Evolutionary conservation across 2,113 vertebrate species (phyloP).

Genomic region (Rousettus leschenaultii): DNA sequence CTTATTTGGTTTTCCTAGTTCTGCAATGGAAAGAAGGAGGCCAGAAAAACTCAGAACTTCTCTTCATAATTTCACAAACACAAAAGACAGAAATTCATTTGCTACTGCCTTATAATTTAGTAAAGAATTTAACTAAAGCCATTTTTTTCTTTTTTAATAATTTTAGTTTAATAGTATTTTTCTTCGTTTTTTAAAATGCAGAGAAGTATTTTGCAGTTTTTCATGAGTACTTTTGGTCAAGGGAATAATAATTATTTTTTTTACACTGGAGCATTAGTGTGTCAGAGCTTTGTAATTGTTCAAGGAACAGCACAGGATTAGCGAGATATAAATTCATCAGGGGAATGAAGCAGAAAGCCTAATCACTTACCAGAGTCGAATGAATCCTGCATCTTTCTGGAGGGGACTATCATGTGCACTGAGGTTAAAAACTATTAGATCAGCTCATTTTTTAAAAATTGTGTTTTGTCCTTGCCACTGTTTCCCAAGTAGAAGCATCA

Average conservation of each 20-base stretch:
- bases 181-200: constrained; percentile 1
- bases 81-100: not conserved
- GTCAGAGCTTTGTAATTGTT: constrained; percentile 59
- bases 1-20: not conserved
- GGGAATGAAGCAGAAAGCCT: constrained; percentile 54
- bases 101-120: not conserved
- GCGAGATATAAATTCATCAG: constrained; percentile 54
- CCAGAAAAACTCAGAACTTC: not conserved
- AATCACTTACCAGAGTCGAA: constrained; percentile 57
- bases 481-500: not conserved
- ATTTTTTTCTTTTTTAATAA: not conserved
- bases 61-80: not conserved
- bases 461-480: constrained; percentile 31
- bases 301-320: constrained; percentile 55
- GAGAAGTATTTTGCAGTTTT: not conserved
- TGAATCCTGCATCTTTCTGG: constrained; percentile 35
- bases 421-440: constrained; percentile 56
- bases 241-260: constrained; percentile 43
- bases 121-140: not conserved
- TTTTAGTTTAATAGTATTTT: not conserved
- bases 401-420: too few relatives aligned
- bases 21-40: not conserved
- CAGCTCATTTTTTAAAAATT: constrained; percentile 24
- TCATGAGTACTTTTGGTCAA: not conserved
- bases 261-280: constrained; percentile 44